phyloP scores from a whole-genome alignment of 2,888 invertebrate genomes.

The Morpho helenor region DNA sequence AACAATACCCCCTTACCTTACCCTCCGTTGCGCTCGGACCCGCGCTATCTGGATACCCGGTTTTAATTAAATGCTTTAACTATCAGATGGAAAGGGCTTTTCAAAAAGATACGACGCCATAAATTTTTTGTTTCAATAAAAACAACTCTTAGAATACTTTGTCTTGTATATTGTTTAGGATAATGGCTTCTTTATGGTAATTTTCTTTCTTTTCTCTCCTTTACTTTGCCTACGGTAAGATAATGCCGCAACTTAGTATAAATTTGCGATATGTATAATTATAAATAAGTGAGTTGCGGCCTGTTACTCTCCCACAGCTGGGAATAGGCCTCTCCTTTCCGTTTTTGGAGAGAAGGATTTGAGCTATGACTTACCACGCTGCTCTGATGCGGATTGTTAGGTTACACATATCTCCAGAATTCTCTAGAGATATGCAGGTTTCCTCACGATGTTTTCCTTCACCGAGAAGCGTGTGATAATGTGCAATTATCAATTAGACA shows the following conservation, averaged over 20 bases:
- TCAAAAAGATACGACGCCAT: constrained; percentile 40
- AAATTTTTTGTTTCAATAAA: constrained; percentile 37
- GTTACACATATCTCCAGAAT: too few relatives aligned
- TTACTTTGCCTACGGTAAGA: constrained; percentile 2
- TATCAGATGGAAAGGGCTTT: constrained; percentile 47
- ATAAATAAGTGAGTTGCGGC: too few relatives aligned
- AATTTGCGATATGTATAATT: too few relatives aligned
- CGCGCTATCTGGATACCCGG: constrained; percentile 45
- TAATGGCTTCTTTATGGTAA: constrained; percentile 13
- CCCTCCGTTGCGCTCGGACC: constrained; percentile 27
- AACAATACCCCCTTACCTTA: constrained; percentile 35
- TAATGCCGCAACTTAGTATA: neutral
- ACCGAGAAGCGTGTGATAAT: too few relatives aligned
- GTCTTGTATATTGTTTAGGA: constrained; percentile 11
- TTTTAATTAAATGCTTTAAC: constrained; percentile 56
- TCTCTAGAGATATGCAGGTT: too few relatives aligned
- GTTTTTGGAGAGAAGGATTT: too few relatives aligned
- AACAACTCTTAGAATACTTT: constrained; percentile 11
- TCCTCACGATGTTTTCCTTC: too few relatives aligned
- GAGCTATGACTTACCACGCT: too few relatives aligned
- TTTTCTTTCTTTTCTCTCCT: constrained; percentile 8
- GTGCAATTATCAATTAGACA: too few relatives aligned
- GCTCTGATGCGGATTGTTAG: too few relatives aligned
- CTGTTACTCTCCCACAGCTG: too few relatives aligned
- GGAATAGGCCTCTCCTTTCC: too few relatives aligned